Conservation (phyloP, 1,140 invertebrate species). For the Meloidogyne floridensis region DNA sequence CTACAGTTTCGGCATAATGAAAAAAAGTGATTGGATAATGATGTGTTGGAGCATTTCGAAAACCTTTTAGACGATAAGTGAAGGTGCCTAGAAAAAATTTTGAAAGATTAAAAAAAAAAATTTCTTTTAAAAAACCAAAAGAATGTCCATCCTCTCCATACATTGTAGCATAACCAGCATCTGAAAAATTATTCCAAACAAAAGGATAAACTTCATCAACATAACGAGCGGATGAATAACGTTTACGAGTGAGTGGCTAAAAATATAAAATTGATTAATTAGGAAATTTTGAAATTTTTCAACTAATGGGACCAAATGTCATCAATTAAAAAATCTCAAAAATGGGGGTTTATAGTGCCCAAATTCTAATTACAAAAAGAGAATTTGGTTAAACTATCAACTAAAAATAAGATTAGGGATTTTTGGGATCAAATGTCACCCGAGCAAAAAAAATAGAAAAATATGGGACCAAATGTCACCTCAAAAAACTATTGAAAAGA, state of each 20-base stretch:
- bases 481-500: too few species aligned
- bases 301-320: too few species aligned
- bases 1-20: constrained; percentile 69
- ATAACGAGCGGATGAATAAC: constrained; percentile 73
- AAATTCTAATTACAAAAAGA: too few species aligned
- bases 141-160: constrained; percentile 84
- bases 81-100: constrained; percentile 72
- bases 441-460: constrained; percentile 61
- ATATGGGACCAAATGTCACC: too few species aligned
- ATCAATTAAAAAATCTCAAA: too few species aligned
- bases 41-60: constrained; percentile 80
- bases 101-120: not conserved
- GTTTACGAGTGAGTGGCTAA: constrained; percentile 72
- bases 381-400: too few species aligned
- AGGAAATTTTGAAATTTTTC: too few species aligned
- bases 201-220: constrained; percentile 77
- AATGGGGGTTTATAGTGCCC: too few species aligned
- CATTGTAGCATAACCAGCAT: constrained; percentile 75
- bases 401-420: too few species aligned
- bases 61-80: constrained; percentile 86
- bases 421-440: constrained; percentile 51
- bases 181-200: constrained; percentile 67
- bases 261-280: not conserved
- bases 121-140: constrained; percentile 70
- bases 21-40: constrained; percentile 86